phyloP scores from a whole-genome alignment of 2,113 vertebrate genomes.

The Bos taurus region ARS-UCD2.0 NC_037329.1:102442001-102442500 shows the following conservation, averaged over 20 bases:
- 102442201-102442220: background rate
- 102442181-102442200: background rate
- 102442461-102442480: constrained; percentile 69
- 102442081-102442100: background rate
- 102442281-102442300: background rate
- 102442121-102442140: background rate
- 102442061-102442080: background rate
- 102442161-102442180: background rate
- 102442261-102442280: background rate
- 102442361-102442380: background rate
- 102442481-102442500: constrained; percentile 68
- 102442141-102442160: background rate
- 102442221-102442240: background rate
- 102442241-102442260: background rate
- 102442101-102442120: background rate
- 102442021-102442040: background rate
- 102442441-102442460: constrained; percentile 66
- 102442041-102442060: background rate
- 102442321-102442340: constrained; percentile 20
- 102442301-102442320: background rate
- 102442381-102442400: constrained; percentile 26
- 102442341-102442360: constrained; percentile 21
- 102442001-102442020: background rate
- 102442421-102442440: constrained; percentile 61
- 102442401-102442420: constrained; percentile 41